Evolutionary conservation across 2,797 vertebrate genomes (phyloP), one percentile per base, ranked within the genome.

Genomic region (Gambusia yucatana): DNA sequence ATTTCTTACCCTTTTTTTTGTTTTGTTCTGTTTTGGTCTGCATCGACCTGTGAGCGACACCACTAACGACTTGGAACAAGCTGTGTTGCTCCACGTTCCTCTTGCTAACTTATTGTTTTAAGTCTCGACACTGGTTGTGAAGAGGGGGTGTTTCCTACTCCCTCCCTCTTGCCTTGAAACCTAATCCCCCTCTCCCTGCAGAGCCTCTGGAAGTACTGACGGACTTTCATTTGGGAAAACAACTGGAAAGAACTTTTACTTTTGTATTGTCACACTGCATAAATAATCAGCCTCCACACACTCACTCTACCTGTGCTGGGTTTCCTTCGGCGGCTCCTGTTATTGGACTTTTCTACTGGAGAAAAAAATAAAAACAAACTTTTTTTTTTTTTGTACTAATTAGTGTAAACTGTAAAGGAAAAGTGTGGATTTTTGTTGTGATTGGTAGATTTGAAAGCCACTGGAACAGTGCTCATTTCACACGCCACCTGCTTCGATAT

Each of bases 61-160:
- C 93, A 93, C 93, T 93, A 94, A 91, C 86, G 91, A 95, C 94
- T 93, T 77, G 73, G 43, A 87, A 87, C 91, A 87, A 77, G 67
- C 93, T 93, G 92, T 92, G 89, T 91, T 83, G 90, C 87, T 92
- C 87, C 84, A 77, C 82, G 87, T 85, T 88, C 91, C 90, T 92
- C 91, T 91, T 93, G 91, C 92, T 96, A 96, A 96, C 93, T 96
- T 96, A 96, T 96, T 96, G 89, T 93, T 95, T 94, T 93, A 93
- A 86, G 96, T 96, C 96, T 94, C 92, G 90, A 96, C 96, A 96
- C 96, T 96, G 96, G 94, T 96, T 91, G 92, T 92, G 85, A 83
- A 86, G 83, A 86, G 88, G 91, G 88, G 92, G 93, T 44, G 78
- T 85, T 78, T 77, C 79, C 86, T 73, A 82, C 81, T 63, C 80